These are phyloP conservation scores for Pseudopipra pipra DNA, from an alignment of 2,113 vertebrate genomes.

Conservation along the genomic window DNA sequence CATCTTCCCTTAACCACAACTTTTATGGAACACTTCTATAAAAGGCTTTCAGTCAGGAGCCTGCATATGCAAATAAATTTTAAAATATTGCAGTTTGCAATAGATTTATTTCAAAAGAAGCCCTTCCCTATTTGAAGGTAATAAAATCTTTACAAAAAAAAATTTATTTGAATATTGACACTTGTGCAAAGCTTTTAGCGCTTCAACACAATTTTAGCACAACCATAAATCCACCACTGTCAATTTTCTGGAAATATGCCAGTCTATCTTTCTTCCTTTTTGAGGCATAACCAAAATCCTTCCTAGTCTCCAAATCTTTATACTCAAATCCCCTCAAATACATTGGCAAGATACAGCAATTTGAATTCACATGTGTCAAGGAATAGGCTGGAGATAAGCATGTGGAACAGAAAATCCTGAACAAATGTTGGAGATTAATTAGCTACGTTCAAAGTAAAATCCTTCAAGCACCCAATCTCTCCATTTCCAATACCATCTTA, in stretches of 20 bases:
- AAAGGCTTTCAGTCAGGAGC: not conserved
- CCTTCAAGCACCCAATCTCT: conserved; percentile 12
- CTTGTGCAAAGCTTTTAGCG: not conserved
- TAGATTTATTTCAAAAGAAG: not conserved
- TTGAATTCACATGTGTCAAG: not conserved
- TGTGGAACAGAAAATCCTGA: conserved; percentile 17
- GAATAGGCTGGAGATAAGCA: not conserved
- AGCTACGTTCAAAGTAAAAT: conserved; percentile 21
- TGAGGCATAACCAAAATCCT: conserved; percentile 22
- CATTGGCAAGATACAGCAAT: not conserved
- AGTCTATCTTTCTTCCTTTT: conserved; percentile 11
- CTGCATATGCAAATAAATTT: not conserved
- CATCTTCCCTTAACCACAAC: not conserved
- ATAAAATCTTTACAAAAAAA: conserved; percentile 58
- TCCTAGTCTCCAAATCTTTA: not conserved
- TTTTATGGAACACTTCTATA: not conserved
- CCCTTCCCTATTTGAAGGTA: conserved; percentile 63
- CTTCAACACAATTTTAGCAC: conserved; percentile 50
- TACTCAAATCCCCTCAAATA: not conserved
- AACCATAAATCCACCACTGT: conserved; percentile 25
- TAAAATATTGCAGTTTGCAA: not conserved
- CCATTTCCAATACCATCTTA: not conserved
- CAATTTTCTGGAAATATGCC: not conserved
- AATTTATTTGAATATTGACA: conserved; percentile 16
- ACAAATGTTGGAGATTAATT: conserved; percentile 24